Percentiles rank a stretch among this genome's conserved stretches.
Evolutionary conservation across 2,113 vertebrate species (phyloP).

Genomic region (Microcebus lehilahytsara): DNA sequence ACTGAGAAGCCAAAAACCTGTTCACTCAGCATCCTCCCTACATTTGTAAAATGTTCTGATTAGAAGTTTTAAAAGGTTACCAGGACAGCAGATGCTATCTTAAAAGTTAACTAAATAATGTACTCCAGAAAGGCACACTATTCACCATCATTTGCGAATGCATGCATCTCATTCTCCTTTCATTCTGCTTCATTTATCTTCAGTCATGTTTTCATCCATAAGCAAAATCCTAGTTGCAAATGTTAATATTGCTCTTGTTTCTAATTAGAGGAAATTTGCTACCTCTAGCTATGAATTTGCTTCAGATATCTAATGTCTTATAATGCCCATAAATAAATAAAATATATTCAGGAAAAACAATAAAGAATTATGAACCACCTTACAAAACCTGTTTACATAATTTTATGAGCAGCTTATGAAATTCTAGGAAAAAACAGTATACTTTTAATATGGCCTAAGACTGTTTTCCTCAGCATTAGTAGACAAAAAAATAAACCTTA

Average conservation of each 20-base stretch:
- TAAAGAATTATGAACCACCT: background rate
- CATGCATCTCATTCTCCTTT: background rate
- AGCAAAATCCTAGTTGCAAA: constrained; percentile 48
- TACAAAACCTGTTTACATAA: background rate
- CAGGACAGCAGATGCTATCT: constrained; percentile 46
- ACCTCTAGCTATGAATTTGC: background rate
- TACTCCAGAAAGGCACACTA: constrained; percentile 4
- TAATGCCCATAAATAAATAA: background rate
- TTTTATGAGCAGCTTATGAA: background rate
- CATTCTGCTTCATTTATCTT: background rate
- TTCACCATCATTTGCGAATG: background rate
- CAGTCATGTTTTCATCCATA: background rate
- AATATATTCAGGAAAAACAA: constrained; percentile 2
- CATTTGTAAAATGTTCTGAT: constrained; percentile 22
- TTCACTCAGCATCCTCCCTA: background rate
- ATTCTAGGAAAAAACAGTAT: background rate
- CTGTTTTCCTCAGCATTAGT: background rate
- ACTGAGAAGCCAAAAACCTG: background rate
- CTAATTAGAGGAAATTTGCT: constrained; percentile 35
- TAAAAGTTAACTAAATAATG: constrained; percentile 53
- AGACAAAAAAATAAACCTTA: background rate
- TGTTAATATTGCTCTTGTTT: background rate
- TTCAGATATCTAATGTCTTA: background rate
- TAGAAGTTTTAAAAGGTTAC: constrained; percentile 56
- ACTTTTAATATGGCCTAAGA: background rate